Percentiles rank a stretch among this genome's conserved stretches.
Evolutionary conservation across 2,797 vertebrate genomes (phyloP).

Genomic region (Lutjanus argentimaculatus): DNA sequence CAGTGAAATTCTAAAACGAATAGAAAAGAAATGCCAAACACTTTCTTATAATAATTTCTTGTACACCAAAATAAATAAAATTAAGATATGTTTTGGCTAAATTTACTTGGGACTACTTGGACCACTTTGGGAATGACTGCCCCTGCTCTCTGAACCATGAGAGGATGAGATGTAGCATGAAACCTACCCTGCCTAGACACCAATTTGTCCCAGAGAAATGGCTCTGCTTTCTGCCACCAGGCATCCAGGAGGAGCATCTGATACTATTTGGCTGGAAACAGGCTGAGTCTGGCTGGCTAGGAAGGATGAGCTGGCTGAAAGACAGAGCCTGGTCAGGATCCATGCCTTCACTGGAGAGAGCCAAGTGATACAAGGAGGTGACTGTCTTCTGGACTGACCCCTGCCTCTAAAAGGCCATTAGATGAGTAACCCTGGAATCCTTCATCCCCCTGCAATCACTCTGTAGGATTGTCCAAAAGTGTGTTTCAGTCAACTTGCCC

Average conservation of each 20-base stretch:
- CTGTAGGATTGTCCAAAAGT: slow-evolving; percentile 12
- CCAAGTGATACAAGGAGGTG: slow-evolving; percentile 47
- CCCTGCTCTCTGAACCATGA: slow-evolving; percentile 45
- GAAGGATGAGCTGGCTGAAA: slow-evolving; percentile 61
- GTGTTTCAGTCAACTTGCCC: neutral
- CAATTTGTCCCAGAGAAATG: slow-evolving; percentile 31
- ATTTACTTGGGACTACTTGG: neutral
- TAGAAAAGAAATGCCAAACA: neutral
- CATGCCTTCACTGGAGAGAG: slow-evolving; percentile 48
- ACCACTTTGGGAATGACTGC: slow-evolving; percentile 6
- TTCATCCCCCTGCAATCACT: slow-evolving; percentile 10
- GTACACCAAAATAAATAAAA: neutral
- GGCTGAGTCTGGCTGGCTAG: slow-evolving; percentile 53
- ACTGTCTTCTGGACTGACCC: slow-evolving; percentile 52
- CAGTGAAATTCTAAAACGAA: neutral
- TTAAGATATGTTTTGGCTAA: neutral
- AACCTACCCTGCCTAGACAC: slow-evolving; percentile 35
- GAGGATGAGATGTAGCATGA: slow-evolving; percentile 38
- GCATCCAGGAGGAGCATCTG: slow-evolving; percentile 64
- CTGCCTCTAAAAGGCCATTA: slow-evolving; percentile 38
- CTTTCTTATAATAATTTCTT: neutral
- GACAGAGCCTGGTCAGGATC: slow-evolving; percentile 63
- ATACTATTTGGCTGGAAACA: slow-evolving; percentile 59
- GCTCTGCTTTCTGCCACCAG: slow-evolving; percentile 37
- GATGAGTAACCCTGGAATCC: slow-evolving; percentile 31